phyloP scores from a whole-genome alignment of 2,888 invertebrate species.

The Chymomyza fuscimana region DNA sequence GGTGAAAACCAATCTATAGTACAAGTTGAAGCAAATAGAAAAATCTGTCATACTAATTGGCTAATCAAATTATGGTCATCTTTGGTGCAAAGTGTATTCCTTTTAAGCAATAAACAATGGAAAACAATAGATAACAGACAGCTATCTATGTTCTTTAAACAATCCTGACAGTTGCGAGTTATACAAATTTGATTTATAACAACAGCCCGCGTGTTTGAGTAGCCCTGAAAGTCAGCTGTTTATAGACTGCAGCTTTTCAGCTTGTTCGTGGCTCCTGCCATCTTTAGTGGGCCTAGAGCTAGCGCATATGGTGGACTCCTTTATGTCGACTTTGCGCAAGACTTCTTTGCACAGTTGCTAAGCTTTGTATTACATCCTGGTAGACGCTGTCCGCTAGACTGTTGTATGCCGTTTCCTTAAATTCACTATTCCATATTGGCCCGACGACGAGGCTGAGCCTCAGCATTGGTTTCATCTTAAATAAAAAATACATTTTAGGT shows the following conservation, averaged over 20 bases:
- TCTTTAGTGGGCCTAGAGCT: no score
- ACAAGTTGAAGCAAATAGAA: background rate
- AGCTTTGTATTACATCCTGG: no score
- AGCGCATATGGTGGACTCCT: no score
- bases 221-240: no score
- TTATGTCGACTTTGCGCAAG: no score
- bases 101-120: background rate
- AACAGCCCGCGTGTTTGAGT: no score
- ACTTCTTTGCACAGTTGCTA: no score
- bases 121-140: background rate
- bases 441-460: slow-evolving; percentile 17
- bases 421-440: background rate
- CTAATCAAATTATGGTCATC: background rate
- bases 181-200: no score
- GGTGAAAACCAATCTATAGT: background rate
- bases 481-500: background rate
- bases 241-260: no score
- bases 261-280: no score
- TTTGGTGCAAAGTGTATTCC: background rate
- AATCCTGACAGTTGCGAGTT: no score
- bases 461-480: slow-evolving; percentile 41
- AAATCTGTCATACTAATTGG: background rate
- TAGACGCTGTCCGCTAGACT: slow-evolving; percentile 23
- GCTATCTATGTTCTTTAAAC: background rate
- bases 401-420: background rate